These are phyloP conservation scores for Coenonympha glycerion DNA, from an alignment of 2,888 invertebrate species.

Conservation along the genomic window DNA sequence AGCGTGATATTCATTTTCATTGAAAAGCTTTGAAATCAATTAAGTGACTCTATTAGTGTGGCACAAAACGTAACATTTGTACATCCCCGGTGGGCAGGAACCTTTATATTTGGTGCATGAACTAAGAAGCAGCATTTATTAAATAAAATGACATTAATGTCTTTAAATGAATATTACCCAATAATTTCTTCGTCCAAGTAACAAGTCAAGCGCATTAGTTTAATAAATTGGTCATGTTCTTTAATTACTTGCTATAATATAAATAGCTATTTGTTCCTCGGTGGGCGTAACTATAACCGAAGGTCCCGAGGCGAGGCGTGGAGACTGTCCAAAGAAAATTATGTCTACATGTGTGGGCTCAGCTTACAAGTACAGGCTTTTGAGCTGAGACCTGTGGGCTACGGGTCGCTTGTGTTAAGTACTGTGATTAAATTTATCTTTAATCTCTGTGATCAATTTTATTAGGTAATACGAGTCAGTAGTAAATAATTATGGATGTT, in stretches of 20 bases:
- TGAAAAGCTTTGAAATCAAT: no score
- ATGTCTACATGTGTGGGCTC: slow-evolving; percentile 54
- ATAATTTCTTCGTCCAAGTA: not conserved
- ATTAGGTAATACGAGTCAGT: not conserved
- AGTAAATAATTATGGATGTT: no score
- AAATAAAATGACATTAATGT: no score
- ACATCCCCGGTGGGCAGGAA: no score
- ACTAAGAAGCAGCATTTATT: no score
- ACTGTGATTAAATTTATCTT: not conserved
- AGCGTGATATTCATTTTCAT: no score
- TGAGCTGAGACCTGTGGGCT: slow-evolving; percentile 2
- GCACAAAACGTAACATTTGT: no score
- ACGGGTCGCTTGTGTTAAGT: not conserved
- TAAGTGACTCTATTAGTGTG: no score
- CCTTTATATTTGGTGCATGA: no score
- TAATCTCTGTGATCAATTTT: not conserved
- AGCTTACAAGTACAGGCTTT: not conserved
- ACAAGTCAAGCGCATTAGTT: not conserved
- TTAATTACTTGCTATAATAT: slow-evolving; percentile 19
- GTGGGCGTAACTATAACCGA: slow-evolving; percentile 45
- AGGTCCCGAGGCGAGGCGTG: slow-evolving; percentile 42
- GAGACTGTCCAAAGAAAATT: slow-evolving; percentile 41
- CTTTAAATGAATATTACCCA: not conserved
- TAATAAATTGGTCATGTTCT: slow-evolving; percentile 14
- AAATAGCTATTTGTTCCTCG: slow-evolving; percentile 17